Evolutionary conservation across 2,113 vertebrate species (phyloP).

Genomic region (Struthidea cinerea): DNA sequence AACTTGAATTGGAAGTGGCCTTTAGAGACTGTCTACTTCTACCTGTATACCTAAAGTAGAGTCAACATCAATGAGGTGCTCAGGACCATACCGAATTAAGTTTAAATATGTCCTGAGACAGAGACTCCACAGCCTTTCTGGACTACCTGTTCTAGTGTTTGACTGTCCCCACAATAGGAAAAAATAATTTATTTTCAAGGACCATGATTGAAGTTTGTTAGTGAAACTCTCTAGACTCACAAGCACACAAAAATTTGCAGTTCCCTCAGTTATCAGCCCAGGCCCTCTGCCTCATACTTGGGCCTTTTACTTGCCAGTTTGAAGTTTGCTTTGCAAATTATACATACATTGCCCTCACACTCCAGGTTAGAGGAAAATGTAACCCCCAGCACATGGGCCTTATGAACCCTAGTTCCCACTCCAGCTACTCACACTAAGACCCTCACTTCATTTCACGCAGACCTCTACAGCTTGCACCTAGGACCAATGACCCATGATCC

Average conservation of each 20-base stretch:
- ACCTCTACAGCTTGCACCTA: not conserved
- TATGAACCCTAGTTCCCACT: not conserved
- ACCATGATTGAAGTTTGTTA: not conserved
- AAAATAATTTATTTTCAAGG: not conserved
- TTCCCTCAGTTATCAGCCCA: not conserved
- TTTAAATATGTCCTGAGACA: not conserved
- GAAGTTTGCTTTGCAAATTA: not conserved
- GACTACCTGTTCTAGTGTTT: not conserved
- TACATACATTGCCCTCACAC: rapidly evolving
- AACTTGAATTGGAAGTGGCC: not conserved
- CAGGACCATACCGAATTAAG: not conserved
- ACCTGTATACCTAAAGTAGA: not conserved
- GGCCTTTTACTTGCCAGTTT: not conserved
- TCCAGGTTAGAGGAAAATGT: not conserved
- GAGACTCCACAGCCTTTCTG: not conserved
- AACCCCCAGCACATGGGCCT: not conserved
- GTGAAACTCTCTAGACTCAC: not conserved
- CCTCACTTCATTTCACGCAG: not conserved
- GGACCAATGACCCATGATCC: not conserved
- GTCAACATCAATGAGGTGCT: not conserved
- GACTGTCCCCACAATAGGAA: not conserved
- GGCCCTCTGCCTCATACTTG: not conserved
- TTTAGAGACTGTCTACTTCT: not conserved
- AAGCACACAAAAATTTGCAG: not conserved
- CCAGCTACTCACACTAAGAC: not conserved